Evolutionary conservation across 1,140 invertebrate genomes (phyloP), one percentile per base, ranked within the genome.

Genomic region (Drosophila busckii): DNA sequence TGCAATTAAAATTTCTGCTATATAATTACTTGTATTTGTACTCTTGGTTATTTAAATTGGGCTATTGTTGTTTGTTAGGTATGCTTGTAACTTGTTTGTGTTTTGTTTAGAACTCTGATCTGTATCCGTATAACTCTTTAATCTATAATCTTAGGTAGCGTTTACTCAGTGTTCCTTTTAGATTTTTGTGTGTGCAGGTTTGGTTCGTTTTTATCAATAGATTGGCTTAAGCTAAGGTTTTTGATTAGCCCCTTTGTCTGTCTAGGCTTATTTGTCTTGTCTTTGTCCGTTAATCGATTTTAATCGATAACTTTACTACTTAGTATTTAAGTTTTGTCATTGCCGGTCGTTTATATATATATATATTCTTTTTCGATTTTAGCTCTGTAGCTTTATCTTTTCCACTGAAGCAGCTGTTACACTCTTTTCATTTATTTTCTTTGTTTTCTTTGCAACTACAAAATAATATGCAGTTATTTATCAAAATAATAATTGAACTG

Each of bases 11-110:
- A 82, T 82, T 82, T 82, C 76, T 83, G 76, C 75, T 82, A 82
- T 82, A 82, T 75, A 86, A 84, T 84, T 86, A 86, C 82, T 86
- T 86, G 84, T 86, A 86, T 86, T 86, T 86, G 84, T 86, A 86
- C 84, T 86, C 71, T 86, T 86, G 84, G 84, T 86, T 86, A 73
- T 85, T 83, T 78, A 54, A 85, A 86, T 86, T 86, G 84, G 84
- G 84, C 84, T 86, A 86, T 86, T 86, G 84, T 86, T 69, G 48
- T 46, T 82, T 70, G 76, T 82, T 82, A 82, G 75, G 75, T 82
- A 75, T 82, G 73, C 68, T 70, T 78, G 67, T 80, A 70, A 78
- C 64, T 73, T 42, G 34, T 22, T 59, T 73, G 63, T 56, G 66
- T 59, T 49, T 56, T 45, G 44, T 16, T 35, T 31, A 19, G 31